Base-by-base conservation (phyloP, 2,113 vertebrate species). In the Oophaga pumilio region DNA sequence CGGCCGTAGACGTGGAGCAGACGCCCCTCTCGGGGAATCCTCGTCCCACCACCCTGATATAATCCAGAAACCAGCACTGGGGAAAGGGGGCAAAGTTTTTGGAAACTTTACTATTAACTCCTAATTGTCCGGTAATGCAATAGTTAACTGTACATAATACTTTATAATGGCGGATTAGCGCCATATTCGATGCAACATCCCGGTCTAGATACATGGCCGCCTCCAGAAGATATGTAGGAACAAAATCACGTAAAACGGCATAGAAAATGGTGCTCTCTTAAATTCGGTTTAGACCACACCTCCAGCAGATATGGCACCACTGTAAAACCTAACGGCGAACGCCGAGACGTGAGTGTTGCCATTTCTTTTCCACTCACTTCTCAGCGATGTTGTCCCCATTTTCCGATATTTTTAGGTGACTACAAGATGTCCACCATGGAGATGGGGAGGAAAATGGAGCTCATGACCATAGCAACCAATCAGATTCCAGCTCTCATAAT, bases 21-120 rank as follows among this genome's bases (percentile, higher is more conserved):
- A 73, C 14, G 74, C 52, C 74, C 49, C 15, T 50, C 73, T 50
- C 33, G 50, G 79, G 79, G 79, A 66, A 64, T 66, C 79, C 79
- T 43, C 26, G 2, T 24, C 26, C 7, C 5, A 22, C 60, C 49
- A 20, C 57, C 15, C 1, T 82, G 80, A 82, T 17, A 52, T 68
- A 52, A 24, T 43, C 80, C 80, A 82, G 80, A 68, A 82, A 28
- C 76, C 28, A 2, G 8, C 57, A 62, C 77, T 80, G 76, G 76
- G 52, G 13, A 15, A 8, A 43, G 79, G 79, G 8, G 43, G n/a
- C 80, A 62, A 8, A 26, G n/a, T 22, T 28, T 17, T 18, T 7
- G 15, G 0, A 81, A 82, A 49, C 18, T 13, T n/a, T 22, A 1
- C 33, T 8, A 43, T 82, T 82, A 82, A 82, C 80, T 43, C 80